A percentile compares a stretch with the other conserved stretches of the same genome.
Conservation (phyloP, 2,797 vertebrate genomes). For the Pteronotus mesoamericanus region DNA sequence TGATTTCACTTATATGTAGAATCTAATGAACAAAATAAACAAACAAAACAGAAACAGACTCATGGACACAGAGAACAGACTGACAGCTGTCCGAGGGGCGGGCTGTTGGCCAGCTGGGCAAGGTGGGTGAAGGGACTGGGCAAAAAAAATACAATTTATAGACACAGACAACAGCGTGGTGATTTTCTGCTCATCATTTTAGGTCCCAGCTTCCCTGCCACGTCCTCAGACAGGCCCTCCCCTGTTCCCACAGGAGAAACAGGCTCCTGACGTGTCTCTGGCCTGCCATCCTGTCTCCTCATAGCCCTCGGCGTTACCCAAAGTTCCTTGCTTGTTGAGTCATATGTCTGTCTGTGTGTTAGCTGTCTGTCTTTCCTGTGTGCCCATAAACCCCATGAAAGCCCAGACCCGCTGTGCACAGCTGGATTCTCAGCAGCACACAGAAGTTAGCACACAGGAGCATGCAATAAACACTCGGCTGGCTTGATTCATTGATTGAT, state of each 20-base stretch:
- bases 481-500: neutral
- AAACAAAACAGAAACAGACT: neutral
- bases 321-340: neutral
- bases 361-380: neutral
- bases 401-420: neutral
- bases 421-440: accelerated
- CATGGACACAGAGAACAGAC: neutral
- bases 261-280: accelerated
- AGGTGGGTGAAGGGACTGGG: neutral
- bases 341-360: neutral
- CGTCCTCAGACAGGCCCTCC: neutral
- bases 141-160: neutral
- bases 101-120: neutral
- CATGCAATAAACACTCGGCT: neutral
- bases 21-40: neutral
- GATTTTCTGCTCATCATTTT: too few relatives aligned
- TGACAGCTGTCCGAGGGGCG: neutral
- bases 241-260: neutral
- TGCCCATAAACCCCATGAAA: neutral
- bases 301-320: neutral
- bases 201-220: neutral
- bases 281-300: neutral
- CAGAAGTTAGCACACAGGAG: neutral
- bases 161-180: neutral
- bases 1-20: neutral